Percentiles rank a stretch among this genome's conserved stretches.
Conservation (phyloP, 37 sponge, comb jelly and placozoan species). For the Beroe forskalii region DNA sequence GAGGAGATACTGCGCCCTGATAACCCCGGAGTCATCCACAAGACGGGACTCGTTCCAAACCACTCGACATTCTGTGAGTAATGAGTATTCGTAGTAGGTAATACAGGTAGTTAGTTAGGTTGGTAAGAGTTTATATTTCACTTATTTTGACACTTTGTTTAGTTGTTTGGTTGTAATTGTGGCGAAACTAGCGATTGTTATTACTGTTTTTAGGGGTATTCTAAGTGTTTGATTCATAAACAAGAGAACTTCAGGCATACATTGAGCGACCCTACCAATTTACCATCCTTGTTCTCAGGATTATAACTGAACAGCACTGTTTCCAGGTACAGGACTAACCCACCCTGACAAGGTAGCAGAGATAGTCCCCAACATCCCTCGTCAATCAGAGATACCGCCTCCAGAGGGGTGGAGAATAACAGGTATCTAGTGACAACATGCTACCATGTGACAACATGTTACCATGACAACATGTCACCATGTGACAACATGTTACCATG, state of each 20-base stretch:
- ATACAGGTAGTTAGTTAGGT: neutral
- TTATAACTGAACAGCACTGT: too few species aligned
- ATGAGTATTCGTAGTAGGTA: neutral
- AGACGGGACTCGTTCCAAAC: conserved; percentile 47
- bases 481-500: conserved; percentile 37
- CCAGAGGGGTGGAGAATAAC: conserved; percentile 50
- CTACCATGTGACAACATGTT: conserved; percentile 25
- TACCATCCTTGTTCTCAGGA: too few species aligned
- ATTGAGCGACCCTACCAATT: too few species aligned
- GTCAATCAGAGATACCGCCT: conserved; percentile 37
- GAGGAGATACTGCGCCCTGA: conserved; percentile 44
- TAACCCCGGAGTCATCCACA: conserved; percentile 31
- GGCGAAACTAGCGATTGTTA: too few species aligned
- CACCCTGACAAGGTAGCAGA: neutral
- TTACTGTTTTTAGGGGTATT: too few species aligned
- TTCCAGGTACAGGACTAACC: conserved; percentile 16
- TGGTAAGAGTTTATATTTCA: too few species aligned
- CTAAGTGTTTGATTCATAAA: too few species aligned
- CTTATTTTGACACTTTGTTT: too few species aligned
- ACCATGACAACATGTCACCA: conserved; percentile 56
- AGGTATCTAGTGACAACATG: conserved; percentile 13
- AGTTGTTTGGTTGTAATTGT: too few species aligned
- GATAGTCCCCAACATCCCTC: neutral
- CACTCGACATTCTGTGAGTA: conserved; percentile 33
- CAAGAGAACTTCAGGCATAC: too few species aligned